These are phyloP conservation scores for Leptodactylus fuscus DNA, from an alignment of 2,113 vertebrate species.

Conservation along the genomic window DNA sequence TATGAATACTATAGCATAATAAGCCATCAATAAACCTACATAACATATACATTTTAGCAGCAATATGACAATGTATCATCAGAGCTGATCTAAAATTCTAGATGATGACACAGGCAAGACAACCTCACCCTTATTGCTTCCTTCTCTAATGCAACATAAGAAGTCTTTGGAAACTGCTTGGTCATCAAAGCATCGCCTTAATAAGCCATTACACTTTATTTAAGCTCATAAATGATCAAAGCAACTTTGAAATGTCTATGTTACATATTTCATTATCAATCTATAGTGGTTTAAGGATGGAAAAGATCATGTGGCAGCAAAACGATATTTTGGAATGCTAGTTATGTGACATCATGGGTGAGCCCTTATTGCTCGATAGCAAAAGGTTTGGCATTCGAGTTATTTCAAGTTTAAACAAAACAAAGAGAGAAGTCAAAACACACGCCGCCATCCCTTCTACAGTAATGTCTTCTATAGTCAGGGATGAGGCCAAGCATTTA, in stretches of 20 bases:
- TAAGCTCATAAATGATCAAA: constrained; percentile 42
- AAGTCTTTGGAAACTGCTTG: constrained; percentile 12
- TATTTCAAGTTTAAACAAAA: background rate
- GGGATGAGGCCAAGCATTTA: background rate
- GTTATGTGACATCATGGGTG: background rate
- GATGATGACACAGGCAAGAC: background rate
- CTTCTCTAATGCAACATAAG: background rate
- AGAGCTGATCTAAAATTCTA: background rate
- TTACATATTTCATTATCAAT: constrained; percentile 3
- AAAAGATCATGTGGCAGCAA: background rate
- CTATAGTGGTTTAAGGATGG: background rate
- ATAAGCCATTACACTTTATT: constrained; percentile 6
- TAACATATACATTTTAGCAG: too few relatives aligned
- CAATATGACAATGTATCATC: too few relatives aligned
- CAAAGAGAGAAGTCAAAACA: background rate
- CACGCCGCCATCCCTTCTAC: too few relatives aligned
- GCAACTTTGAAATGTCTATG: background rate
- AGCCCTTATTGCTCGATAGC: background rate
- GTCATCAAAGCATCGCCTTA: constrained; percentile 36
- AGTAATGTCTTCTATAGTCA: background rate
- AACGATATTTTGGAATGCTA: background rate
- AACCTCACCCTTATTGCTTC: constrained; percentile 1
- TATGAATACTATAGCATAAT: too few relatives aligned
- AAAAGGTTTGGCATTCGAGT: background rate
- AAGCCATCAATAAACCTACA: too few relatives aligned